Evolutionary conservation across 2,888 invertebrate species (phyloP).

Genomic region (Camponotus fellah): DNA sequence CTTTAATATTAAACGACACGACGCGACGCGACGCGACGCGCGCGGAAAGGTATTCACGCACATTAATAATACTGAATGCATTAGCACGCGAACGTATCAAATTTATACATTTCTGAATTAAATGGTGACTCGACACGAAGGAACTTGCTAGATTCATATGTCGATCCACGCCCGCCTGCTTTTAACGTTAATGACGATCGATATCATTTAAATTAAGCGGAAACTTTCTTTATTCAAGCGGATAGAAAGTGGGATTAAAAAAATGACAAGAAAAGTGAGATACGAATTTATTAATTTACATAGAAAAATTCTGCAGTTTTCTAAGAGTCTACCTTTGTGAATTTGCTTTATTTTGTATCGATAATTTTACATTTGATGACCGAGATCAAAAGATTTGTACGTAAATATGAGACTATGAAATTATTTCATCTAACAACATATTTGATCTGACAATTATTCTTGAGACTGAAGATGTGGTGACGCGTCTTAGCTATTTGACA

Average conservation of each 20-base stretch:
- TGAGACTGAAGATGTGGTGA: not conserved
- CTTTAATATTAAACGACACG: not conserved
- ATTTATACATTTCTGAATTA: not conserved
- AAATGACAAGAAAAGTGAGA: not conserved
- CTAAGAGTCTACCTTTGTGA: not conserved
- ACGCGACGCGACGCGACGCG: not conserved
- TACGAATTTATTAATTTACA: not conserved
- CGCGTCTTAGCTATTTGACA: slow-evolving; percentile 35
- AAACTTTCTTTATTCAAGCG: not conserved
- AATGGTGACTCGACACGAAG: not conserved
- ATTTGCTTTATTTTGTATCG: not conserved
- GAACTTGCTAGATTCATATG: no score
- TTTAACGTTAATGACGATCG: not conserved
- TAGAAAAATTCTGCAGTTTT: not conserved
- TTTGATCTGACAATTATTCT: slow-evolving; percentile 18
- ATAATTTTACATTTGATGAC: slow-evolving; percentile 14
- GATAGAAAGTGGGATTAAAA: not conserved
- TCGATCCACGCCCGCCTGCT: not conserved
- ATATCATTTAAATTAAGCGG: not conserved
- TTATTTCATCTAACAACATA: slow-evolving; percentile 26
- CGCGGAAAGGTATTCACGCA: not conserved
- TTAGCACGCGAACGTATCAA: not conserved
- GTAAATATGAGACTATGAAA: slow-evolving; percentile 9
- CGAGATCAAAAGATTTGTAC: slow-evolving; percentile 29
- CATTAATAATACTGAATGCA: not conserved